phyloP scores from a whole-genome alignment of 2,888 invertebrate genomes.

The Bimastos eiseni region DNA sequence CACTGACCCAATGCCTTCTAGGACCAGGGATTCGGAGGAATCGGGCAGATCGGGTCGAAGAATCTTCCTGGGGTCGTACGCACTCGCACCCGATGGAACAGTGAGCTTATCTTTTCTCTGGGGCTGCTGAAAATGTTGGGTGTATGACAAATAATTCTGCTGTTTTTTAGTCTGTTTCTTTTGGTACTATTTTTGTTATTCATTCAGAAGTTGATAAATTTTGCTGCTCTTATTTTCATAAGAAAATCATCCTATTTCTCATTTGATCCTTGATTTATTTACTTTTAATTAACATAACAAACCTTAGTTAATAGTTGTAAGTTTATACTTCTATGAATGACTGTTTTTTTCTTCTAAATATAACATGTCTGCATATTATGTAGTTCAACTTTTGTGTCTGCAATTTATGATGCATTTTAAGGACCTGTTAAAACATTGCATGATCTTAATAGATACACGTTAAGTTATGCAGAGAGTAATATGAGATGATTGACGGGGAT shows the following conservation, averaged over 20 bases:
- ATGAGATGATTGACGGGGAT: neutral
- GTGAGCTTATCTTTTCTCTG: neutral
- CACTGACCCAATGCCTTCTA: neutral
- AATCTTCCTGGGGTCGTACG: conserved; percentile 7
- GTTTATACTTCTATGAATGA: neutral
- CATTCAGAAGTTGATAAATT: neutral
- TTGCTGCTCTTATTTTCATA: neutral
- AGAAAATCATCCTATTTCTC: neutral
- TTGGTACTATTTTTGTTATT: neutral
- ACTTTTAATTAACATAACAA: neutral
- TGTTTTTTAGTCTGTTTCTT: neutral
- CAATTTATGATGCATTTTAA: neutral
- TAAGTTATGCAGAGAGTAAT: neutral
- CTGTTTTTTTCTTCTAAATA: no score
- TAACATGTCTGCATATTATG: no score
- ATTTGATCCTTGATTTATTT: neutral
- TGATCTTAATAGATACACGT: no score
- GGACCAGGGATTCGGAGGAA: neutral
- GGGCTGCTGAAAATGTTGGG: neutral
- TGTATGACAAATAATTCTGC: neutral
- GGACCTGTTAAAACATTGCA: neutral
- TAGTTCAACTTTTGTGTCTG: neutral
- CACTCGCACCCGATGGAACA: conserved; percentile 17
- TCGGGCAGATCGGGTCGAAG: neutral
- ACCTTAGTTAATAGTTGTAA: neutral